Base-by-base conservation (phyloP, 1,140 invertebrate genomes). In the Drosophila willistoni region DNA sequence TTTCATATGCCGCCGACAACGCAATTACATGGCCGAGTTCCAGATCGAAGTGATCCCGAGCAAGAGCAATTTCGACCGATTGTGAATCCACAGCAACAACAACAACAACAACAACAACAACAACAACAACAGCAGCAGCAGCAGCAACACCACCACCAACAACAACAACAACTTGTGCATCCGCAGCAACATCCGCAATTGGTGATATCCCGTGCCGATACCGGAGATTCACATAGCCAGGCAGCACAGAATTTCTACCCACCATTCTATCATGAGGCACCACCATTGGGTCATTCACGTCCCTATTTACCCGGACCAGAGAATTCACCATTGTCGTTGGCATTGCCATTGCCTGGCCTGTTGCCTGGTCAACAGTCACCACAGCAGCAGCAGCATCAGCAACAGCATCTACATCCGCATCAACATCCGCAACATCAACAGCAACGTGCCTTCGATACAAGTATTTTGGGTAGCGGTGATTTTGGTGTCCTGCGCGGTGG, bases 401-500 rank as follows among this genome's bases (percentile, higher is more conserved):
- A 69, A n/a, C 74, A 59, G 29, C 71, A 64, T 41, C 60, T 12
- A 1, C 61, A 44, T 29, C n/a, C 54, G 7, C 68, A 69, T 4
- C 75, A 71, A 22, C 73, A 74, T 10, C 81, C 79, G 13, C 71
- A 44, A 13, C 68, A 71, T 19, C 67, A 68, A 22, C 83, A 78
- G 55, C 80, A 82, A 42, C 74, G 82, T 0, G 79, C 74, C 41
- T 92, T 91, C 42, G 91, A 92, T 76, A 90, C 93, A 42, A 92
- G 93, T 22, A 93, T 97, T 3, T 91, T 98, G 17, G 96, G 97
- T 1, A 97, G 96, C 0, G 97, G 97, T 0, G 97, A 98, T 91
- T 98, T 98, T 83, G 97, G 96, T 1, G 96, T 98, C 1, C 95
- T 98, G 36, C 94, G 94, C 60, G 97, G 97, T 0, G 97, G 97